Conservation (phyloP, 2,888 invertebrate genomes). For the Cordilura impudica region DNA sequence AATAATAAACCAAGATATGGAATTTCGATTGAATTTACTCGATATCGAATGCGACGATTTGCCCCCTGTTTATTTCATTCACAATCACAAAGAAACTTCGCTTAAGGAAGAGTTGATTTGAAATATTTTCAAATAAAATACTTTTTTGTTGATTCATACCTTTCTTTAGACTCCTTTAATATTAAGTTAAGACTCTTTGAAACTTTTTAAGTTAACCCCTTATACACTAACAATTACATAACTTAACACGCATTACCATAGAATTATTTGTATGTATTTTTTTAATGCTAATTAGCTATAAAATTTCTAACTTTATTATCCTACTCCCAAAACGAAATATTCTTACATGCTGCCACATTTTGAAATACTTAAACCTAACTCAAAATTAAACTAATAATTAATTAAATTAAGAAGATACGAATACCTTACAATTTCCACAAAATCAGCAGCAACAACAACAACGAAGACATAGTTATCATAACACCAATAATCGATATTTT, state of each 20-base stretch:
- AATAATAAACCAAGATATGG: too few species aligned
- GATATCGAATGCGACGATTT: too few species aligned
- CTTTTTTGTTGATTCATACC: background rate
- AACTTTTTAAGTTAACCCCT: background rate
- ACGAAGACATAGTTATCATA: constrained; percentile 54
- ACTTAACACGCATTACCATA: constrained; percentile 50
- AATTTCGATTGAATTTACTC: too few species aligned
- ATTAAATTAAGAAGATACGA: constrained; percentile 52
- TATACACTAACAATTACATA: constrained; percentile 44
- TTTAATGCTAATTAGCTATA: constrained; percentile 67
- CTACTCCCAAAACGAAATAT: constrained; percentile 61
- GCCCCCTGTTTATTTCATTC: too few species aligned
- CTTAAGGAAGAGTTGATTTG: too few species aligned
- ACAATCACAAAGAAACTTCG: too few species aligned
- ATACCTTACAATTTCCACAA: constrained; percentile 58
- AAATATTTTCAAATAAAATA: too few species aligned
- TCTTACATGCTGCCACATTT: constrained; percentile 70
- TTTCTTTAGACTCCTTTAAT: constrained; percentile 12
- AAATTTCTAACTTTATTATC: constrained; percentile 61
- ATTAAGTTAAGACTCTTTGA: background rate
- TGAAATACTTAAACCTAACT: constrained; percentile 4
- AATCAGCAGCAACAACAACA: constrained; percentile 67
- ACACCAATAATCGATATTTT: constrained; percentile 67
- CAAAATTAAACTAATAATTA: constrained; percentile 42
- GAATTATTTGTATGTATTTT: constrained; percentile 50